Conservation (phyloP, 1,140 invertebrate species). For the Polypedilum vanderplanki region DNA sequence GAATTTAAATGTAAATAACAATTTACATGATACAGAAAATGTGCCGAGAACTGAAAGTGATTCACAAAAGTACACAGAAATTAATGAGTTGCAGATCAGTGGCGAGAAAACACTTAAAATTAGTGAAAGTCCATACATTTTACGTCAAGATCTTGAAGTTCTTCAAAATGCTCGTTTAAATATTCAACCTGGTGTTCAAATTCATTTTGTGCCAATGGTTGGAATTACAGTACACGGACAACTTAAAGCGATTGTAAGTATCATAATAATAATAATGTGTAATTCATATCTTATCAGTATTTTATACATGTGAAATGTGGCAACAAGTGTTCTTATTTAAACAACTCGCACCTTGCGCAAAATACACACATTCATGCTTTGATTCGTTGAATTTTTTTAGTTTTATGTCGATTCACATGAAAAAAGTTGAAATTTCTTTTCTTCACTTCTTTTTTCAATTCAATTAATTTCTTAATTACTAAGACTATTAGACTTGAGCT, state of each 20-base stretch:
- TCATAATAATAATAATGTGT: no score
- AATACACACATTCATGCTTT: no score
- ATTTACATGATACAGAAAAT: conserved; percentile 44
- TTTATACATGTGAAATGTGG: neutral
- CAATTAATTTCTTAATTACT: no score
- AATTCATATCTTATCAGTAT: conserved; percentile 14
- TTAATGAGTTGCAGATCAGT: conserved; percentile 49
- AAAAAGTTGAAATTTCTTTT: no score
- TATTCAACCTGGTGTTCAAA: conserved; percentile 76
- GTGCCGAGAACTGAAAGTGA: conserved; percentile 47
- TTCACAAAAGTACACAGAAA: conserved; percentile 54
- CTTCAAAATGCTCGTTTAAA: conserved; percentile 64
- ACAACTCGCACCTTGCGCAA: no score
- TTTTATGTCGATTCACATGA: no score
- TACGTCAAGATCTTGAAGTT: conserved; percentile 73
- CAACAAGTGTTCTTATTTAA: neutral
- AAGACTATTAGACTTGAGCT: no score
- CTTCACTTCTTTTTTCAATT: no score
- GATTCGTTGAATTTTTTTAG: no score
- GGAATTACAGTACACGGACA: conserved; percentile 85
- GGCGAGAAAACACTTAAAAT: conserved; percentile 46
- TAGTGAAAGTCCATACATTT: conserved; percentile 64
- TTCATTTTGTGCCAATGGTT: conserved; percentile 79
- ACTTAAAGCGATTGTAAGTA: conserved; percentile 75
- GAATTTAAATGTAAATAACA: conserved; percentile 35